Conservation (phyloP, 2,797 vertebrate genomes). For the Xyrichtys novacula region DNA sequence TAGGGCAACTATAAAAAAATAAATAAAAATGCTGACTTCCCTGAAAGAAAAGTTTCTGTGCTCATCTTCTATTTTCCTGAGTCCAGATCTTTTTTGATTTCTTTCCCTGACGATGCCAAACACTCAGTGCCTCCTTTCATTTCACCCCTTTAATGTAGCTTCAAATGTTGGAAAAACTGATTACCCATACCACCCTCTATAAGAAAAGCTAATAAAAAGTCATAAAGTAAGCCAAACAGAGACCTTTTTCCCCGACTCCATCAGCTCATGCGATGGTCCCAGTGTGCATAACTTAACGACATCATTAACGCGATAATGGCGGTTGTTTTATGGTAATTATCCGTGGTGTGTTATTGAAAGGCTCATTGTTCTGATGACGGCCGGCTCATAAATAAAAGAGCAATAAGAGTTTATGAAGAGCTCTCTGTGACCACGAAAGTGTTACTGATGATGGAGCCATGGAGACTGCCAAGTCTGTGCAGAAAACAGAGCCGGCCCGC, state of each 20-base stretch:
- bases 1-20: too few species aligned
- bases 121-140: constrained; percentile 2
- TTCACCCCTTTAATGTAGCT: constrained; percentile 22
- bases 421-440: constrained; percentile 62
- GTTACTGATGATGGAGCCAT: constrained; percentile 63
- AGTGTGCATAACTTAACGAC: constrained; percentile 49
- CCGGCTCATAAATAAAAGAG: constrained; percentile 66
- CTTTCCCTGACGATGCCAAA: background rate
- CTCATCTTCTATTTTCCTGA: too few species aligned
- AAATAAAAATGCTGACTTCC: too few species aligned
- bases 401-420: constrained; percentile 69
- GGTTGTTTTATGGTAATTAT: constrained; percentile 74
- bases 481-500: constrained; percentile 45
- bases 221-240: constrained; percentile 48
- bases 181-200: background rate
- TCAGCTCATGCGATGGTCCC: constrained; percentile 23
- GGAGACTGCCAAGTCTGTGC: constrained; percentile 57
- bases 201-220: constrained; percentile 32
- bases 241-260: background rate
- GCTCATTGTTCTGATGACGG: constrained; percentile 65
- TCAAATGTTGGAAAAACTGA: constrained; percentile 1
- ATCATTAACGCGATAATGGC: constrained; percentile 70
- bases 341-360: constrained; percentile 67
- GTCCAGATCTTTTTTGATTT: background rate
- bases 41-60: too few species aligned